Percentiles rank a stretch among this genome's conserved stretches.
These are phyloP conservation scores for Drosophila aff. DNA, from an alignment of 1,140 invertebrate species.

Conservation along the genomic window DNA sequence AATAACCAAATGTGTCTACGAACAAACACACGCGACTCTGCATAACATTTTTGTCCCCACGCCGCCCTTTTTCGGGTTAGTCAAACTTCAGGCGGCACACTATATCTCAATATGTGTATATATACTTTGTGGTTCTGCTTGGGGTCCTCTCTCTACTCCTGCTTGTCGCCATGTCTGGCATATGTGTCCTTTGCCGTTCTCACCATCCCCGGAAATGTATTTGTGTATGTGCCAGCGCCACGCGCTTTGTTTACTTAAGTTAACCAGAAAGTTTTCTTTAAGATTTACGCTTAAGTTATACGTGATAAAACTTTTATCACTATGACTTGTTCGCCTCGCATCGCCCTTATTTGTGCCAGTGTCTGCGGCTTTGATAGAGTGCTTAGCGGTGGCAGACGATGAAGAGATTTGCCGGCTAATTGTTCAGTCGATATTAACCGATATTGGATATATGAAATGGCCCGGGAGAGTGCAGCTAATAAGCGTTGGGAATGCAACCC, in stretches of 20 bases:
- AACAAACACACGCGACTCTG: slow-evolving; percentile 68
- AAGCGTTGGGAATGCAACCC: slow-evolving; percentile 37
- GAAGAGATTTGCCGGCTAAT: slow-evolving; percentile 37
- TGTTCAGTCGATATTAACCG: slow-evolving; percentile 21
- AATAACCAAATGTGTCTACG: slow-evolving; percentile 76
- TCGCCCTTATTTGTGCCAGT: slow-evolving; percentile 13
- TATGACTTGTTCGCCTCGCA: slow-evolving; percentile 59
- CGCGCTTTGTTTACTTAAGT: slow-evolving; percentile 77
- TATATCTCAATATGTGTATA: slow-evolving; percentile 64
- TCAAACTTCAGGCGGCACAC: slow-evolving; percentile 54
- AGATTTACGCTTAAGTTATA: slow-evolving; percentile 84
- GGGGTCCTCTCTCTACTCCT: not conserved
- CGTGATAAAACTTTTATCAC: slow-evolving; percentile 84
- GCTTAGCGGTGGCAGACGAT: slow-evolving; percentile 37
- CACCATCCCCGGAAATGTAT: slow-evolving; percentile 15
- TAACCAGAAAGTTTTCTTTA: slow-evolving; percentile 84
- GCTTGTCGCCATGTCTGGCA: slow-evolving; percentile 54
- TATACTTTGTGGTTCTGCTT: slow-evolving; percentile 12
- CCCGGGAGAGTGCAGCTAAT: slow-evolving; percentile 28
- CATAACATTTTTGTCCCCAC: slow-evolving; percentile 62
- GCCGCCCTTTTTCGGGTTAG: slow-evolving; percentile 36
- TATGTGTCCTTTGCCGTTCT: slow-evolving; percentile 34
- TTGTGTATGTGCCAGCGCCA: slow-evolving; percentile 37
- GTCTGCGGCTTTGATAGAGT: slow-evolving; percentile 63
- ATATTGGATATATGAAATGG: slow-evolving; percentile 14